Evolutionary conservation across 2,113 vertebrate genomes (phyloP).

Genomic region (Ancistrus triradiatus): DNA sequence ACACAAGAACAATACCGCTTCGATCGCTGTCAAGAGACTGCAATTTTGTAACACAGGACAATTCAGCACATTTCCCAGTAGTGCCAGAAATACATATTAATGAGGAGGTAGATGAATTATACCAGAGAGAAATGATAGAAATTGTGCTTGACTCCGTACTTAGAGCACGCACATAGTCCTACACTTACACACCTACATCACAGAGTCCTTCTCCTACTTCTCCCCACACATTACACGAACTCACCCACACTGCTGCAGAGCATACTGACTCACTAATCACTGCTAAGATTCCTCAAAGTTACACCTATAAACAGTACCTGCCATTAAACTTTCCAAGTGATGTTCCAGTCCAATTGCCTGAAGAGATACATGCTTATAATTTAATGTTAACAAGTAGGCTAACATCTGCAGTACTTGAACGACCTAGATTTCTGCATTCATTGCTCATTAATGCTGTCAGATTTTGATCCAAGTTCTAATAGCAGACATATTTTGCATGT

Average conservation of each 20-base stretch:
- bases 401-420: slow-evolving; percentile 37
- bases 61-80: background rate
- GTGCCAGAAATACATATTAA: slow-evolving; percentile 1
- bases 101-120: slow-evolving; percentile 7
- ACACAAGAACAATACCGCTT: slow-evolving; percentile 1
- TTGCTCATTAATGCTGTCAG: too few species aligned
- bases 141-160: background rate
- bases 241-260: slow-evolving; percentile 24
- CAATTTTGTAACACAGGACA: slow-evolving; percentile 1
- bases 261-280: slow-evolving; percentile 44
- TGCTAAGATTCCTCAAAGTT: slow-evolving; percentile 41
- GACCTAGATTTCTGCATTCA: too few species aligned
- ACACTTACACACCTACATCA: background rate
- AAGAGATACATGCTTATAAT: too few species aligned
- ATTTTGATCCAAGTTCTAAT: too few species aligned
- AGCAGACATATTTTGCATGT: too few species aligned
- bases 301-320: slow-evolving; percentile 48
- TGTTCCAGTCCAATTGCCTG: slow-evolving; percentile 50
- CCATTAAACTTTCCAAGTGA: slow-evolving; percentile 52
- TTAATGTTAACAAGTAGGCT: slow-evolving; percentile 53
- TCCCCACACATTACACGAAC: too few species aligned
- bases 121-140: slow-evolving; percentile 23
- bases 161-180: background rate
- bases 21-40: slow-evolving; percentile 4
- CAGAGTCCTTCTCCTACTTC: background rate